Conservation (phyloP, 2,888 invertebrate species). For the Agelastica alni region DNA sequence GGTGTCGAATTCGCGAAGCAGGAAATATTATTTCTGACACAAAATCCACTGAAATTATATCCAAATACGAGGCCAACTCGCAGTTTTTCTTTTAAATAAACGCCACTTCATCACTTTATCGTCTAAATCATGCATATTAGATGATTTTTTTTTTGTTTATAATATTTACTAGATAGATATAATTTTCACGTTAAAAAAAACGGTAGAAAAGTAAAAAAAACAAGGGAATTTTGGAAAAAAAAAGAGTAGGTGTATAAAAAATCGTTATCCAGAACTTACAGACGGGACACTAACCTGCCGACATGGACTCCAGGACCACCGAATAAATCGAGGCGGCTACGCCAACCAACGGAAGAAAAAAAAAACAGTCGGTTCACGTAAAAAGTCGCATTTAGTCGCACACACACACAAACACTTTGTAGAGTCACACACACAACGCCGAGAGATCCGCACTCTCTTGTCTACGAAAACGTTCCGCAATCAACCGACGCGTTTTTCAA, state of each 20-base stretch:
- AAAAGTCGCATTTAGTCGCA: constrained; percentile 24
- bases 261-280: too few species aligned
- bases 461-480: constrained; percentile 41
- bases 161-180: neutral
- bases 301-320: constrained; percentile 55
- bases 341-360: constrained; percentile 29
- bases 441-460: constrained; percentile 28
- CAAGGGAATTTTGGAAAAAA: neutral
- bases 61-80: too few species aligned
- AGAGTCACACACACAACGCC: constrained; percentile 1
- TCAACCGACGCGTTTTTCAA: constrained; percentile 52
- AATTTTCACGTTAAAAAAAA: neutral
- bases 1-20: too few species aligned
- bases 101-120: too few species aligned
- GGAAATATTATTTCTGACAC: too few species aligned
- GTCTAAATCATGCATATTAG: too few species aligned
- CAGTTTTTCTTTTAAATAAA: too few species aligned
- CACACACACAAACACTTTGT: constrained; percentile 19
- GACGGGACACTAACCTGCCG: constrained; percentile 47
- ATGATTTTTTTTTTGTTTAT: too few species aligned
- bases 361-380: constrained; percentile 32
- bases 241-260: neutral
- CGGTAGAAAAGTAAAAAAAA: neutral
- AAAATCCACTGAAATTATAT: too few species aligned
- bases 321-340: constrained; percentile 37